phyloP scores from a whole-genome alignment of 2,888 invertebrate genomes.

The Drosophila trichaetosa region DNA sequence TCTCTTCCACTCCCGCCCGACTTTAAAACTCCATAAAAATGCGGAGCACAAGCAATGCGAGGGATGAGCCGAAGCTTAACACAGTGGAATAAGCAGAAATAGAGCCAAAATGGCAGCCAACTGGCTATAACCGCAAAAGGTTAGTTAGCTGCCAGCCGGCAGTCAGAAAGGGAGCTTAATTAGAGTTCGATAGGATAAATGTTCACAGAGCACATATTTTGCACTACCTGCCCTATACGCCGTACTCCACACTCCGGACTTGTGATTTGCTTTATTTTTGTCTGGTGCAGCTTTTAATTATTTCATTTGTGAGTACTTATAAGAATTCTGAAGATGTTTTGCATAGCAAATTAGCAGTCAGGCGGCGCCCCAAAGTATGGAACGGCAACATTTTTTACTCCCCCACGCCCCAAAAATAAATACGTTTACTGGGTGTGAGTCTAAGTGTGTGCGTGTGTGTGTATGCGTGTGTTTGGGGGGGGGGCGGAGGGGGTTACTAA shows the following conservation, averaged over 20 bases:
- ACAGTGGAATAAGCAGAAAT: slow-evolving; percentile 39
- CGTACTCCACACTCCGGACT: background rate
- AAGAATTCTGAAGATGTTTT: slow-evolving; percentile 75
- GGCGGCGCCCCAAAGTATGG: slow-evolving; percentile 50
- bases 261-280: slow-evolving; percentile 13
- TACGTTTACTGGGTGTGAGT: slow-evolving; percentile 4
- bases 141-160: slow-evolving; percentile 34
- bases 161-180: slow-evolving; percentile 28
- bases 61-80: slow-evolving; percentile 43
- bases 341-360: slow-evolving; percentile 77
- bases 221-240: background rate
- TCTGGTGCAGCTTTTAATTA: slow-evolving; percentile 77
- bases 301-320: slow-evolving; percentile 68
- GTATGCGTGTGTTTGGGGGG: slow-evolving; percentile 12
- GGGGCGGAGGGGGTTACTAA: slow-evolving; percentile 57
- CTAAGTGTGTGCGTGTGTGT: background rate
- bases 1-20: slow-evolving; percentile 2
- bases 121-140: slow-evolving; percentile 64
- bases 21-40: slow-evolving; percentile 51
- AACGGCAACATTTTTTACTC: slow-evolving; percentile 22
- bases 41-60: slow-evolving; percentile 19
- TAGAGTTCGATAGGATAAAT: slow-evolving; percentile 31
- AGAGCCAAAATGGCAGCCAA: slow-evolving; percentile 22
- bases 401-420: background rate
- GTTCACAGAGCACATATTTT: background rate